Conservation (phyloP, 2,113 vertebrate genomes). For the Pelmatolapia mariae region DNA sequence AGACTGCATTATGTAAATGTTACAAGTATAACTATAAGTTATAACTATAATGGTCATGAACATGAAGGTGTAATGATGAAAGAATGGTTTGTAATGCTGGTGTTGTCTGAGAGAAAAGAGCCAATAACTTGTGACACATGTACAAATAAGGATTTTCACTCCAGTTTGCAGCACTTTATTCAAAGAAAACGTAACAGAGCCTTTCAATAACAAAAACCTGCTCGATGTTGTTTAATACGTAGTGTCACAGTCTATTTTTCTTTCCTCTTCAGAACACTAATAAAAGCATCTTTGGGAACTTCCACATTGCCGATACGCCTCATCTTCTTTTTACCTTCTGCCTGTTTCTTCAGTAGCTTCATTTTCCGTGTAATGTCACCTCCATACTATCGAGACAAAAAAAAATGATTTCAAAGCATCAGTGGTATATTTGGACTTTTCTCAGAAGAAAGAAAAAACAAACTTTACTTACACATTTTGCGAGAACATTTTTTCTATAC, state of each 20-base stretch:
- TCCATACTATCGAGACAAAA: conserved; percentile 78
- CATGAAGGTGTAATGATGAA: background rate
- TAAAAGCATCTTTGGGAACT: conserved; percentile 92
- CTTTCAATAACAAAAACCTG: background rate
- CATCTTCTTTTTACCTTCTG: conserved; percentile 93
- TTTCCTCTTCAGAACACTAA: conserved; percentile 82
- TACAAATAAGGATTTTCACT: background rate
- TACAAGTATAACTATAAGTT: background rate
- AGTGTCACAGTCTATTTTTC: conserved; percentile 12
- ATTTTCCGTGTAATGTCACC: conserved; percentile 96
- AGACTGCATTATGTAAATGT: background rate
- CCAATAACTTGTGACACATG: background rate
- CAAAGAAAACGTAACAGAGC: background rate
- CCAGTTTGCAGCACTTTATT: conserved; percentile 28
- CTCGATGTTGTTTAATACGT: background rate
- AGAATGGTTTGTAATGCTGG: background rate
- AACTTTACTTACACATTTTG: conserved; percentile 91
- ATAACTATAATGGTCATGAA: background rate
- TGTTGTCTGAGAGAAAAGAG: background rate
- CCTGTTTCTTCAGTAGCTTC: conserved; percentile 92
- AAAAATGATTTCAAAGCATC: background rate
- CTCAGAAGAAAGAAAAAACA: background rate
- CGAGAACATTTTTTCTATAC: conserved; percentile 91
- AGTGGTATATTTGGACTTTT: background rate
- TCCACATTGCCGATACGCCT: conserved; percentile 88